Evolutionary conservation across 2,888 invertebrate species (phyloP).

Genomic region (Ichneumoninae sp.): DNA sequence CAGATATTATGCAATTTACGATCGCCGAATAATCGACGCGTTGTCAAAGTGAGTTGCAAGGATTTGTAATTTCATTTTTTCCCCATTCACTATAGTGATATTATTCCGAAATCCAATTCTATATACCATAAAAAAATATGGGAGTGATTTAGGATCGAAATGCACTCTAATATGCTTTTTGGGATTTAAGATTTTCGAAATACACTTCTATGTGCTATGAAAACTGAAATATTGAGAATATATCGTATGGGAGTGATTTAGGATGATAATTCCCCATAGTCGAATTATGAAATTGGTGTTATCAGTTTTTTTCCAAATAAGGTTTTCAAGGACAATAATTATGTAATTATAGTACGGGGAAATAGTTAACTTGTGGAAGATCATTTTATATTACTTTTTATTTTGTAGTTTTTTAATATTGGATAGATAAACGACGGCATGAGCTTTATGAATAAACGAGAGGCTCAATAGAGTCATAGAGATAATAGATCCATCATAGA

Average conservation of each 20-base stretch:
- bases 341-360: neutral
- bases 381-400: neutral
- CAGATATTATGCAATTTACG: neutral
- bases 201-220: no score
- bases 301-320: no score
- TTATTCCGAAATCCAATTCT: no score
- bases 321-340: neutral
- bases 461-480: slow-evolving; percentile 63
- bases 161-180: no score
- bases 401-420: neutral
- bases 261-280: no score
- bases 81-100: no score
- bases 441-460: slow-evolving; percentile 36
- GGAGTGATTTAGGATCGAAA: no score
- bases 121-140: no score
- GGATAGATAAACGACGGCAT: neutral
- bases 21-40: neutral
- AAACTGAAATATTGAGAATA: no score
- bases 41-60: neutral
- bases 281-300: no score
- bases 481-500: slow-evolving; percentile 58
- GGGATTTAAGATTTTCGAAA: no score
- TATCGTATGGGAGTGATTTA: no score
- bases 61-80: neutral
- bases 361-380: neutral